phyloP scores from a whole-genome alignment of 2,888 invertebrate species.

The Diarsia rubi region DNA sequence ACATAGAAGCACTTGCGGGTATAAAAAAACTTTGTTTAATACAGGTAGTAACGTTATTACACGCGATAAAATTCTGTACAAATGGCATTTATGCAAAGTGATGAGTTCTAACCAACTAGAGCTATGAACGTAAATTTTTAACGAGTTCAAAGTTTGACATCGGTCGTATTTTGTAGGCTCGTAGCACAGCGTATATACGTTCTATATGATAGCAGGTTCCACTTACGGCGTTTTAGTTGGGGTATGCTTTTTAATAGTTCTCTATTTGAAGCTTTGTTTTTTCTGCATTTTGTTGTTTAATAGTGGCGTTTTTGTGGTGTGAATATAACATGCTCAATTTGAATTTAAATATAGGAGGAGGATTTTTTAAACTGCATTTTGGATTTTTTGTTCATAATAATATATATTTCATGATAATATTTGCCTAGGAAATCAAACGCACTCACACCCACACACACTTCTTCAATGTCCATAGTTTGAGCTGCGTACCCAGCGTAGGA shows the following conservation, averaged over 20 bases:
- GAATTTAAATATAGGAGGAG: no score
- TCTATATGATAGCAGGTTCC: slow-evolving; percentile 58
- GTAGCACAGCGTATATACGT: slow-evolving; percentile 58
- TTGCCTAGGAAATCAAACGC: not conserved
- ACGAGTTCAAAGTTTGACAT: slow-evolving; percentile 78
- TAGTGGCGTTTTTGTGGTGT: not conserved
- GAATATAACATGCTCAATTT: not conserved
- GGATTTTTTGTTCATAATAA: not conserved
- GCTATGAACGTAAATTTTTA: slow-evolving; percentile 76
- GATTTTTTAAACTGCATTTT: not conserved
- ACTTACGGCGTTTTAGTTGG: slow-evolving; percentile 59
- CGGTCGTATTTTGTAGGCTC: slow-evolving; percentile 64
- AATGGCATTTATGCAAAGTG: slow-evolving; percentile 70
- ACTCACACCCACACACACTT: not conserved
- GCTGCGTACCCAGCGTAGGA: not conserved
- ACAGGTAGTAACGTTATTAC: slow-evolving; percentile 60
- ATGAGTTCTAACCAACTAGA: slow-evolving; percentile 71
- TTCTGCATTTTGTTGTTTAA: not conserved
- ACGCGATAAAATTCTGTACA: slow-evolving; percentile 65
- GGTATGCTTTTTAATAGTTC: slow-evolving; percentile 24
- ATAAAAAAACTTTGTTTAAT: slow-evolving; percentile 58
- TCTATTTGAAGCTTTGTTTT: slow-evolving; percentile 14
- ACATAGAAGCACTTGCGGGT: slow-evolving; percentile 22
- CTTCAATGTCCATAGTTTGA: not conserved
- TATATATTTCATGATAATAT: not conserved